Evolutionary conservation across 2,113 vertebrate genomes (phyloP), one percentile per base, ranked within the genome.

Genomic region (Nesospiza acunhae): DNA sequence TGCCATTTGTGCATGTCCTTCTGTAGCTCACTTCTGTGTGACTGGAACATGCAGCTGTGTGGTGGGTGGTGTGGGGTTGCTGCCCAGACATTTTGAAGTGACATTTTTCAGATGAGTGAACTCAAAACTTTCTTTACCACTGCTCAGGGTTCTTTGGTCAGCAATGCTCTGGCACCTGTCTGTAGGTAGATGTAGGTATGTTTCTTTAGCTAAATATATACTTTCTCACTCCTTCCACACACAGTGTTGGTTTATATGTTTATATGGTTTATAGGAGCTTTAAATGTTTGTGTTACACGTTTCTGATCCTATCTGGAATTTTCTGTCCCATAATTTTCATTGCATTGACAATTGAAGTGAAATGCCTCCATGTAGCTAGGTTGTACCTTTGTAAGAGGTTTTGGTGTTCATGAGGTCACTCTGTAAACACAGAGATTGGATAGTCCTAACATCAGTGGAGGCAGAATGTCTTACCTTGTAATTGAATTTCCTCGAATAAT

Each of bases 401-500:
- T 77, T 59, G 55, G 11, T 85, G 63, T 14, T 86, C 76, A 39
- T 0, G 9, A 41, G 42, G 35, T 88, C 47, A 55, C 37, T n/a
- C 47, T 79, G 19, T 66, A 77, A 78, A 78, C 4, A 33, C 37
- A 7, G 15, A 15, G n/a, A n/a, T 44, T 46, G 66, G 28, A 7
- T 47, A 86, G 58, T 50, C 41, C n/a, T 89, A 56, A 52, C 58
- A 28, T 94, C 35, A 33, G n/a, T 23, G 41, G 23, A 76, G 31
- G 67, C 41, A 79, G 41, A 23, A 81, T 84, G 84, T 87, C 60
- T 78, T 87, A 55, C 35, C n/a, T 92, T 73, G 33, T 60, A 84
- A 73, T 59, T 84, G 44, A 68, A 79, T 95, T 92, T 87, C 49
- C 69, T 92, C 44, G 60, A 49, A 44, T 85, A 73, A 84, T 41